Conservation (phyloP, 1,140 invertebrate species). For the Apis florea region DNA sequence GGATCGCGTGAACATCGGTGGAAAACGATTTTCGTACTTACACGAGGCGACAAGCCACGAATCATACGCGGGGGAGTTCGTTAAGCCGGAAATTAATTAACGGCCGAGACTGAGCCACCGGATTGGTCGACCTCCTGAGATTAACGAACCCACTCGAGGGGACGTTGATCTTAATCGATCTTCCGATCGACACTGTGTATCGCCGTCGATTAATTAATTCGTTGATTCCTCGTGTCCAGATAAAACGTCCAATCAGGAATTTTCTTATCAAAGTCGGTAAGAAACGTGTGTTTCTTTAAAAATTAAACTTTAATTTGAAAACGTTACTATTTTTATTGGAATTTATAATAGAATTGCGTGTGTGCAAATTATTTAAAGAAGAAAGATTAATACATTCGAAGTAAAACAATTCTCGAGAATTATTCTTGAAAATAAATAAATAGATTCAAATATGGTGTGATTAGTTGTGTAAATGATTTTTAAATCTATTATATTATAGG, state of each 20-base stretch:
- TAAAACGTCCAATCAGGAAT: background rate
- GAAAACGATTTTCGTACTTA: conserved; percentile 22
- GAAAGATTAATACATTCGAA: too few relatives aligned
- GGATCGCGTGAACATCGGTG: background rate
- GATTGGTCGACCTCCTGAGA: conserved; percentile 27
- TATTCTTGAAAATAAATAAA: too few relatives aligned
- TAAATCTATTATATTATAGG: too few relatives aligned
- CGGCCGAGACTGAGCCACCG: conserved; percentile 9
- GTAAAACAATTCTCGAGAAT: too few relatives aligned
- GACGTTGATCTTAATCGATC: conserved; percentile 44
- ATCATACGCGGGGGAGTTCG: conserved; percentile 43
- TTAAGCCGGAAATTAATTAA: conserved; percentile 55
- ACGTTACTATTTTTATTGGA: too few relatives aligned
- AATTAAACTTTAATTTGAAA: too few relatives aligned
- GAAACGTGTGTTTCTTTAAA: too few relatives aligned
- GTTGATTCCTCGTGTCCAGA: background rate
- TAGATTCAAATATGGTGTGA: too few relatives aligned
- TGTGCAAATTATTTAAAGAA: too few relatives aligned
- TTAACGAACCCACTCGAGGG: conserved; percentile 21
- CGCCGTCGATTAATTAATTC: conserved; percentile 42
- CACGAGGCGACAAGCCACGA: conserved; percentile 14
- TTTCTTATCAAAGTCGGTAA: too few relatives aligned
- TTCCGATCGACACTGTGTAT: conserved; percentile 36
- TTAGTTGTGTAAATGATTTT: too few relatives aligned
- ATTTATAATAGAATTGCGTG: too few relatives aligned